Conservation (phyloP, 2,797 vertebrate species). For the Neomorphus geoffroyi region DNA sequence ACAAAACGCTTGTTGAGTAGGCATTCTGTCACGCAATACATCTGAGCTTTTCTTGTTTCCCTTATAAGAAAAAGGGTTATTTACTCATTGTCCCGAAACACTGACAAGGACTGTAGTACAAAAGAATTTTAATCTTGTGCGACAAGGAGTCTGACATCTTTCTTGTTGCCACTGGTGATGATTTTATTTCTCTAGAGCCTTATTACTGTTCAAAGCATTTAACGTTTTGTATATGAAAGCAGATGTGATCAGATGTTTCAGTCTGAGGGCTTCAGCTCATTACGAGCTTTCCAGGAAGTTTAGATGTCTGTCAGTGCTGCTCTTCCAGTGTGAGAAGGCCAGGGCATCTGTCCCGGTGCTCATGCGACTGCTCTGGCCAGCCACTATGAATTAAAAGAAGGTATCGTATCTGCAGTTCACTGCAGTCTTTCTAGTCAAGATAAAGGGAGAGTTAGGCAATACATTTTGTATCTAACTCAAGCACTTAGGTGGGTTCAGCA, state of each 20-base stretch:
- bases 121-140: not conserved
- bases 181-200: not conserved
- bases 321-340: not conserved
- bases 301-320: not conserved
- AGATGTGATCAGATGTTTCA: not conserved
- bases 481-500: not conserved
- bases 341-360: not conserved
- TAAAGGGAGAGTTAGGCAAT: not conserved
- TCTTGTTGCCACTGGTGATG: not conserved
- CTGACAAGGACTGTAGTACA: not conserved
- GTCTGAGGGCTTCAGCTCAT: not conserved
- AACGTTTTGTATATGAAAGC: not conserved
- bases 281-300: not conserved
- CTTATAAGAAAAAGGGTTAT: not conserved
- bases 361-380: not conserved
- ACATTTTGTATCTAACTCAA: not conserved
- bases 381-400: not conserved
- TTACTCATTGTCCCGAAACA: not conserved
- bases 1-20: conserved; percentile 35
- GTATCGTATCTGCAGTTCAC: not conserved
- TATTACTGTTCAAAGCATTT: not conserved
- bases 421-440: not conserved
- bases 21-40: not conserved
- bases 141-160: not conserved
- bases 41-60: not conserved